These are phyloP conservation scores for Adoxophyes honmai DNA, from an alignment of 1,140 invertebrate species.

Conservation along the genomic window DNA sequence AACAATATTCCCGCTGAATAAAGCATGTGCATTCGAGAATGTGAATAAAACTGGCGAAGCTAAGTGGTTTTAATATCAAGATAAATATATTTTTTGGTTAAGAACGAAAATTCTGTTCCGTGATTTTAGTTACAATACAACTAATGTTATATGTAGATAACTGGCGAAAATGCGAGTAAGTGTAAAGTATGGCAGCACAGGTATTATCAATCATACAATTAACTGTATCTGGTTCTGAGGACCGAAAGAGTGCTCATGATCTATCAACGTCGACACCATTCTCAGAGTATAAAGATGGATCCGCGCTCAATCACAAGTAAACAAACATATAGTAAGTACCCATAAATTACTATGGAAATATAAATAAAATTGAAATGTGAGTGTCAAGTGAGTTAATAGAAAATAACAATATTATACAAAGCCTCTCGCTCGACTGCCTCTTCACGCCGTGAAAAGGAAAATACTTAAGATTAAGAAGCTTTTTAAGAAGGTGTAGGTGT, in stretches of 20 bases:
- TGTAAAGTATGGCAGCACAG: too few species aligned
- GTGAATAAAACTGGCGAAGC: too few species aligned
- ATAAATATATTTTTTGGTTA: too few species aligned
- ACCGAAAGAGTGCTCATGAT: constrained; percentile 18
- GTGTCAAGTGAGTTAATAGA: too few species aligned
- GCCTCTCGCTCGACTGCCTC: background rate
- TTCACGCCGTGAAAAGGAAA: background rate
- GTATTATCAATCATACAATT: constrained; percentile 39
- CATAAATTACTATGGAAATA: too few species aligned
- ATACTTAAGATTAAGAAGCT: background rate
- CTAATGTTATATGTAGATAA: too few species aligned
- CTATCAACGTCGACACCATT: constrained; percentile 39
- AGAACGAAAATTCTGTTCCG: too few species aligned
- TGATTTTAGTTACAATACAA: too few species aligned
- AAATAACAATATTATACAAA: background rate
- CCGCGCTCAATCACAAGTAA: constrained; percentile 23
- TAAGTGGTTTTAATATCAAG: too few species aligned
- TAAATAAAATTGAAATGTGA: too few species aligned
- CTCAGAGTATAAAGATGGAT: constrained; percentile 24
- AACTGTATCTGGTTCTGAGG: constrained; percentile 17
- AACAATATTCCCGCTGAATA: background rate
- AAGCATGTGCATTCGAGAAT: background rate
- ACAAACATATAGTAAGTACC: too few species aligned
- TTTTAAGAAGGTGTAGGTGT: constrained; percentile 4
- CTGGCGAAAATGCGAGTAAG: too few species aligned